Base-by-base conservation (phyloP, 2,888 invertebrate species). In the Sinelater perroti region DNA sequence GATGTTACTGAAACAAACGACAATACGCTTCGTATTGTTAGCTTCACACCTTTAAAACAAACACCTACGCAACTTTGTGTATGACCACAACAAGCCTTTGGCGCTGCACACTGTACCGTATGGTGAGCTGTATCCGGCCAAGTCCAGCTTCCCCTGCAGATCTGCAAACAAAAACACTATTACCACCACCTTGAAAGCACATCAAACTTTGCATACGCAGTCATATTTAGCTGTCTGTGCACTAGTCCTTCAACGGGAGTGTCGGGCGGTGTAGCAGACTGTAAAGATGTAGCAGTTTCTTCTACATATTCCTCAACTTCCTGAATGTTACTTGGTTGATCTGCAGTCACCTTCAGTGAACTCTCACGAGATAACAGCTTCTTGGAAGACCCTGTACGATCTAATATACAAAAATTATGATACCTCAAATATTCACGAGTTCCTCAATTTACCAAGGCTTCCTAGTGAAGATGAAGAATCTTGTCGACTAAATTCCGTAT, bases 11-110 rank as follows among this genome's bases (percentile, higher is more conserved):
- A 45, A 72, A 74, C 60, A 46, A 49, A 38, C 2, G 3, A 20
- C 17, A 18, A 6, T 16, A 40, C 30, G 42, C 33, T 40, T 30
- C 33, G 28, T n/a, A 26, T 13, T 13, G 46, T 17, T 46, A 14
- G 42, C 16, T 38, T 64, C 62, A 49, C 65, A 62, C 11, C 62
- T 62, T 52, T 45, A 13, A 6, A 17, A 8, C 4, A 63, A 56
- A 42, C 18, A 84, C 91, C 87, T 84, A 94, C 93, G 88, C 87
- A 64, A 95, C 89, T 82, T 93, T 93, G 77, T 97, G 95, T 1
- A 97, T 87, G 7, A 92, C 90, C 21, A 95, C 84, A 49, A 89
- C 85, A 11, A 97, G 82, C 59, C 89, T 87, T 78, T 95, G 93
- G 46, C 93, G 83, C 69, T 88, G 90, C 47, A 87, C 84, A 71